Evolutionary conservation across 1,140 invertebrate species (phyloP), one percentile per base, ranked within the genome.

Genomic region (Elymnias hypermnestra): DNA sequence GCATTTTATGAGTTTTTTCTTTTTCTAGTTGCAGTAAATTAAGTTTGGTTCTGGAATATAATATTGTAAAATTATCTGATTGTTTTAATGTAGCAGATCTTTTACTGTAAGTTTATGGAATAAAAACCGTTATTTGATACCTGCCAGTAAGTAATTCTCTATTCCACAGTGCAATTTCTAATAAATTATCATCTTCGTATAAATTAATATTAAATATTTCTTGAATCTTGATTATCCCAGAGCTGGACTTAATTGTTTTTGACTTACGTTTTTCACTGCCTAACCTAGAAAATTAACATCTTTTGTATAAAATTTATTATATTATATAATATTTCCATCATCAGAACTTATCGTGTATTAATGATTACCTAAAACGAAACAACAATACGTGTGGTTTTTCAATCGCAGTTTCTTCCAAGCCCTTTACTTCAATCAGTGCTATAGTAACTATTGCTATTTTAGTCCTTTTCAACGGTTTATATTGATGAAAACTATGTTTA

Each of bases 231-330:
- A 63, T 58, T 14, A 41, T 21, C n/a, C 46, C 10, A 19, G 53
- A 45, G 18, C 49, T 22, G 12, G 45, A 62, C 65, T 72, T 84
- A 7, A 68, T 44, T 33, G 54, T 19, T 60, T 81, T 84, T 12
- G 75, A 74, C 51, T 81, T 84, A 12, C 54, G 59, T 48, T 84
- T 84, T 40, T 82, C 81, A 17, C 53, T 12, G 22, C 81, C 81
- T 38, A 84, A 57, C 21, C 81, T 84, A 38, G 12, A 59, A 72
- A 6, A 17, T 36, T 7, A 12, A 19, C 2, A 36, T 19, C 15
- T n/a, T n/a, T n/a, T n/a, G n/a, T n/a, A n/a, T n/a, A n/a, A n/a
- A n/a, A n/a, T n/a, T n/a, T n/a, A n/a, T n/a, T n/a, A n/a, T n/a
- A n/a, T n/a, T n/a, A n/a, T n/a, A n/a, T n/a, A n/a, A n/a, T n/a